Evolutionary conservation across 2,113 vertebrate genomes (phyloP).

Genomic region (Xenus cinereus): DNA sequence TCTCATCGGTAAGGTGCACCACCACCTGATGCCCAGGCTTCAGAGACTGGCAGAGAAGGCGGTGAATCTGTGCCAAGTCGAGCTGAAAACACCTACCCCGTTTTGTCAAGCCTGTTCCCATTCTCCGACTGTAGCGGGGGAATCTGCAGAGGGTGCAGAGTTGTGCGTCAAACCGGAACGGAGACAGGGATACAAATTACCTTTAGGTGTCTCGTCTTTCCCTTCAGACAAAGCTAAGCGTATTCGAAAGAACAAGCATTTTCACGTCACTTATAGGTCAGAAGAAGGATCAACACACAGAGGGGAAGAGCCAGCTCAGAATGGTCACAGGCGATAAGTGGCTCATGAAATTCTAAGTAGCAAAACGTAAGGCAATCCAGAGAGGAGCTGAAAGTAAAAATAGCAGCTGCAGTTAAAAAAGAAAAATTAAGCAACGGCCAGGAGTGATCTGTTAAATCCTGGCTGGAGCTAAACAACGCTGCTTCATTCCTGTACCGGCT

Average conservation of each 20-base stretch:
- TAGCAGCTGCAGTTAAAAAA: not conserved
- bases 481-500: not conserved
- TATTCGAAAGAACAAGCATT: not conserved
- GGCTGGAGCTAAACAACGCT: not conserved
- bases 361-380: not conserved
- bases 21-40: not conserved
- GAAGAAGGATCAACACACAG: not conserved
- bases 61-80: not conserved
- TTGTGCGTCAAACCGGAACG: not conserved
- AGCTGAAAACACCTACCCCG: not conserved
- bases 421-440: not conserved
- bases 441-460: not conserved
- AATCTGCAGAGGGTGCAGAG: not conserved
- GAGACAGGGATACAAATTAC: not conserved
- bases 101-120: not conserved
- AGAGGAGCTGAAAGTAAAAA: not conserved
- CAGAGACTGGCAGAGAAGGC: not conserved
- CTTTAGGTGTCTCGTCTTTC: not conserved
- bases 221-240: not conserved
- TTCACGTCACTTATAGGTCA: not conserved
- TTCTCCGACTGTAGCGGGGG: not conserved
- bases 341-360: slow-evolving; percentile 16
- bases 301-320: not conserved
- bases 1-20: not conserved
- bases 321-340: not conserved